Percentiles rank a stretch among this genome's conserved stretches.
Conservation (phyloP, 2,113 vertebrate species). For the Damaliscus lunatus region DNA sequence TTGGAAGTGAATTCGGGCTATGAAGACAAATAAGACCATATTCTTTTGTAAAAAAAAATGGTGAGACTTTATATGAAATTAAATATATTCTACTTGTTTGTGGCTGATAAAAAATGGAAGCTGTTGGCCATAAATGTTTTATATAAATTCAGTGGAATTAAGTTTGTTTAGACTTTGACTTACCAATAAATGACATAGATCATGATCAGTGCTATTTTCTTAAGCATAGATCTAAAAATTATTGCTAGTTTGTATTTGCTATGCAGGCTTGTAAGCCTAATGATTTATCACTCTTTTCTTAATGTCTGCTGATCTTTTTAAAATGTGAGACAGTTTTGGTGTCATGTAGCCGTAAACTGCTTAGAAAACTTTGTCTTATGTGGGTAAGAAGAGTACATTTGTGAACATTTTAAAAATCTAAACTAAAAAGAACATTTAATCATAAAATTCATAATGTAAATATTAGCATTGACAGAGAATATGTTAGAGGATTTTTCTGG, state of each 20-base stretch:
- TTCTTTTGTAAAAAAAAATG: background rate
- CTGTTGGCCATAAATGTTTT: background rate
- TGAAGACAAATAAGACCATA: background rate
- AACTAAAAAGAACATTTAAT: background rate
- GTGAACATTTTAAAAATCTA: background rate
- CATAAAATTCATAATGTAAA: constrained; percentile 15
- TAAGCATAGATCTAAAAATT: background rate
- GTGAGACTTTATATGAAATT: background rate
- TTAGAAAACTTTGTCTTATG: background rate
- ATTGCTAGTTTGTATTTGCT: background rate
- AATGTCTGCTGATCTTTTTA: background rate
- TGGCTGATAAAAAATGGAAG: background rate
- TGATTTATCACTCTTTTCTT: background rate
- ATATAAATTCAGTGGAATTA: background rate
- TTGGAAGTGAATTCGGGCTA: constrained; percentile 13
- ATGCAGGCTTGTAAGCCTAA: background rate
- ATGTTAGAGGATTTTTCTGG: background rate
- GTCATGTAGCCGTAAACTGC: background rate
- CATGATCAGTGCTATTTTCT: background rate
- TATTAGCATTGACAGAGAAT: background rate
- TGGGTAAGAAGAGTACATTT: background rate
- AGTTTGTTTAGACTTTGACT: background rate
- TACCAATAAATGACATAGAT: background rate
- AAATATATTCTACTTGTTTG: background rate
- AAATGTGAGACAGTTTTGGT: background rate